Evolutionary conservation across 2,113 vertebrate genomes (phyloP), one percentile per base, ranked within the genome.

Genomic region (Pygoscelis adeliae): DNA sequence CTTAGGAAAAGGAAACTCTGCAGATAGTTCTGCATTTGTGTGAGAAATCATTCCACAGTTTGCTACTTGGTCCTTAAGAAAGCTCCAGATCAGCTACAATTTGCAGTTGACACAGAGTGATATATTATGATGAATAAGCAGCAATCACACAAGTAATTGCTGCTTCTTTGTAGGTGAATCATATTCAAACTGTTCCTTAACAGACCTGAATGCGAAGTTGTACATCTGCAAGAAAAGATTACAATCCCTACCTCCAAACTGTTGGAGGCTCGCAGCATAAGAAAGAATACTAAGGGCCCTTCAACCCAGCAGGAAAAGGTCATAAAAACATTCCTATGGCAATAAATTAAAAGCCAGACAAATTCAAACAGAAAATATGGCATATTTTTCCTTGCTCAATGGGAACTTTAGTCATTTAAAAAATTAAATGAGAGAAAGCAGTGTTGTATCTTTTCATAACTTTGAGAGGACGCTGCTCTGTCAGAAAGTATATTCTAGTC

Each of bases 191-290:
- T 1, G 5, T 27, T 32, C 19, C 38, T 13, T 12, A 29, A 8
- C 0, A 21, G 21, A 4, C 15, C 36, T 3, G 2, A 3, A 29
- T 2, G 7, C 2, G 2, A 34, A 62, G 42, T 0, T 26, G 42
- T 4, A 34, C 47, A 26, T 12, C 21, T 15, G 11, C 15, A 52
- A 23, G 36, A 23, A 7, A 32, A 53, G 83, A 58, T 4, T 29
- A 34, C 11, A 11, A 5, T 3, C 65, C 5, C 30, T 13, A 18
- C 17, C 34, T 53, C 50, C 58, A 18, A 52, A 26, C 20, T 26
- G 42, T 3, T 6, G 19, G 15, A 23, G 21, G 56, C 25, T 8
- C 44, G 2, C 10, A 25, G 65, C 36, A 6, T 5, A 17, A 38
- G 40, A 13, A 30, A 23, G n/a, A 73, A 25, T 4, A 69, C 10